A percentile compares a stretch with the other conserved stretches of the same genome.
These are phyloP conservation scores for Tachyglossus aculeatus DNA, from an alignment of 2,797 vertebrate species.

Conservation along the genomic window DNA sequence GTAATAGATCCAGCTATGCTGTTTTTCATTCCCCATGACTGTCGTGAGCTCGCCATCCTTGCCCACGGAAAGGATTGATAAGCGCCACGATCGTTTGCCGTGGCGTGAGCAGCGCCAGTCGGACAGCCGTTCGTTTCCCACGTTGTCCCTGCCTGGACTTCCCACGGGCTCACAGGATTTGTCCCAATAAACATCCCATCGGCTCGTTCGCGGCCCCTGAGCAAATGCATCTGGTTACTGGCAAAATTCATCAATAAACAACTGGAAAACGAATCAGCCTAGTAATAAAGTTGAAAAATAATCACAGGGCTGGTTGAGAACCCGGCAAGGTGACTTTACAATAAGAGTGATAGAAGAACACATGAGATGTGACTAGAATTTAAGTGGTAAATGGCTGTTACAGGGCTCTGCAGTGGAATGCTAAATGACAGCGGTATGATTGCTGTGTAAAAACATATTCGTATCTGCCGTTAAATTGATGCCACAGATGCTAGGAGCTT, in stretches of 20 bases:
- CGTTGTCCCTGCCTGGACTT: conserved; percentile 42
- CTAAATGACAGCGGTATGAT: conserved; percentile 43
- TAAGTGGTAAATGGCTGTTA: conserved; percentile 51
- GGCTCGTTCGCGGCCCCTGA: conserved; percentile 27
- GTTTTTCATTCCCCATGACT: conserved; percentile 35
- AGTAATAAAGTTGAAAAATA: conserved; percentile 52
- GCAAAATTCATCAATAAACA: conserved; percentile 43
- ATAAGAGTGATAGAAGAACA: conserved; percentile 48
- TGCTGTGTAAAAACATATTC: conserved; percentile 45
- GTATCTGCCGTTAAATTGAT: conserved; percentile 42
- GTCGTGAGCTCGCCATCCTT: conserved; percentile 27
- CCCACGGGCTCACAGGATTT: conserved; percentile 13
- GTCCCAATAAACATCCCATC: not conserved
- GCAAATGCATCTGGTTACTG: conserved; percentile 42
- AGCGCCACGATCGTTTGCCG: conserved; percentile 26
- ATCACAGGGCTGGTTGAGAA: conserved; percentile 26
- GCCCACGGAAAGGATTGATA: conserved; percentile 57
- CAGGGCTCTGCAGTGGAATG: not conserved
- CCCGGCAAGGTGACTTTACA: conserved; percentile 70
- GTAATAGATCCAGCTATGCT: conserved; percentile 43
- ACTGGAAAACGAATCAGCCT: conserved; percentile 49
- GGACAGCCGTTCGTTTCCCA: conserved; percentile 41
- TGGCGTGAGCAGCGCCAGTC: conserved; percentile 18
- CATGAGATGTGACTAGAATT: conserved; percentile 67
- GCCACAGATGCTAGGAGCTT: conserved; percentile 26